A percentile compares a stretch with the other conserved stretches of the same genome.
phyloP scores from a whole-genome alignment of 2,888 invertebrate genomes.

The Caenorhabditis sp. region DNA sequence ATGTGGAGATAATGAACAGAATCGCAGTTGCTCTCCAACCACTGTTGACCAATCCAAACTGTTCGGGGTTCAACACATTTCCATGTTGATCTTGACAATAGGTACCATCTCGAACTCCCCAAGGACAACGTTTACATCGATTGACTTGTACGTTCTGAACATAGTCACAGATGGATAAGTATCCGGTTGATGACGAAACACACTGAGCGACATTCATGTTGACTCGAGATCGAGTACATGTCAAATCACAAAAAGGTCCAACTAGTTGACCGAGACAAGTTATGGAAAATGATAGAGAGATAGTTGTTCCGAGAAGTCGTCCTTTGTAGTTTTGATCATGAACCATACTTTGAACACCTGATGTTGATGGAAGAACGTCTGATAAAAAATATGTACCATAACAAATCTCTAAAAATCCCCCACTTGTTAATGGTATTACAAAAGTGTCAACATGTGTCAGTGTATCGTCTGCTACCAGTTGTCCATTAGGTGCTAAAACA shows the following conservation, averaged over 20 bases:
- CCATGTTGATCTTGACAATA: constrained; percentile 60
- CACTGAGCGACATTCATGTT: constrained; percentile 51
- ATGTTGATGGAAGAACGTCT: constrained; percentile 17
- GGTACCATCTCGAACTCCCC: constrained; percentile 61
- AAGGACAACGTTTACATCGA: constrained; percentile 65
- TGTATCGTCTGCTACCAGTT: constrained; percentile 41
- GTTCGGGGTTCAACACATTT: constrained; percentile 47
- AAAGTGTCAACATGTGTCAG: constrained; percentile 60
- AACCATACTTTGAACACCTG: constrained; percentile 44
- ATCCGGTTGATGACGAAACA: constrained; percentile 54
- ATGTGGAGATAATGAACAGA: constrained; percentile 38
- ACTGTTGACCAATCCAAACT: constrained; percentile 55
- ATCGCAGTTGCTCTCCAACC: constrained; percentile 56
- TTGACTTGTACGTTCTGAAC: constrained; percentile 50
- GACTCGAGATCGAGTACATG: constrained; percentile 52
- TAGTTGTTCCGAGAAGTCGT: constrained; percentile 55
- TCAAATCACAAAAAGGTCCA: constrained; percentile 63
- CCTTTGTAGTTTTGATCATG: constrained; percentile 53
- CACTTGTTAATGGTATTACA: constrained; percentile 36
- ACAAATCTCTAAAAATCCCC: too few species aligned
- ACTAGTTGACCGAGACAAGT: constrained; percentile 59
- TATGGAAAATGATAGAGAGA: constrained; percentile 57
- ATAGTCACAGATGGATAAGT: constrained; percentile 61
- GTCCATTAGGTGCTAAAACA: constrained; percentile 39
- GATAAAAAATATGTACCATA: too few species aligned